Base-by-base conservation (phyloP, 2,113 vertebrate species). In the Nyctibius bracteatus region DNA sequence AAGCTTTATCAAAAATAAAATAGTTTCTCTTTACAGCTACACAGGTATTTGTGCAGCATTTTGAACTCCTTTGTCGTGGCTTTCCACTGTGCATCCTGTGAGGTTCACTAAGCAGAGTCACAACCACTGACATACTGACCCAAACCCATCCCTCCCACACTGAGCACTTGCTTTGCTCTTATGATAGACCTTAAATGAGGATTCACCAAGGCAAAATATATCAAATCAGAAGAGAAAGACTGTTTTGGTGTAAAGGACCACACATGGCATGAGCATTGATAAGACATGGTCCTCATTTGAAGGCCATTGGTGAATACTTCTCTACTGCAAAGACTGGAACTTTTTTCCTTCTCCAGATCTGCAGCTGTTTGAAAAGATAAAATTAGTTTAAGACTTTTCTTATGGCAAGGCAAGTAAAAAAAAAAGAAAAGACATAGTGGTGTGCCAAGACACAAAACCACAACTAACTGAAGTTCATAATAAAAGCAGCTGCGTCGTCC, bases 281-380 rank as follows among this genome's bases (percentile, higher is more conserved):
- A 79, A 81, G 58, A 27, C 3, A 3, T 0, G 6, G 31, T 4
- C 20, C 44, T 78, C 43, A 20, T 24, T 59, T 68, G 57, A 46
- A 62, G 93, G 87, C 93, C 95, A 88, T 51, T 95, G 92, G 89
- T 96, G 91, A 98, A 97, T 95, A 75, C 77, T 97, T 97, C 97
- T 95, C 78, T 35, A 15, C n/a, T 52, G 30, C 13, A 31, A 89
- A 85, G 18, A 31, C 55, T 52, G 49, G 20, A 46, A 92, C 78
- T 95, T 92, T 80, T 30, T 51, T 80, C 67, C 81, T 93, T 92
- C 93, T 94, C 90, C 92, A 72, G 83, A 96, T 98, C 80, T 98
- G 96, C 97, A 97, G 96, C 97, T 98, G 94, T 97, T 98, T 98
- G 96, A 98, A 97, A 97, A 98, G 94, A 97, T 92, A 89, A 97